These are phyloP conservation scores for Hypsopygia costalis DNA, from an alignment of 2,888 invertebrate species.

Conservation along the genomic window DNA sequence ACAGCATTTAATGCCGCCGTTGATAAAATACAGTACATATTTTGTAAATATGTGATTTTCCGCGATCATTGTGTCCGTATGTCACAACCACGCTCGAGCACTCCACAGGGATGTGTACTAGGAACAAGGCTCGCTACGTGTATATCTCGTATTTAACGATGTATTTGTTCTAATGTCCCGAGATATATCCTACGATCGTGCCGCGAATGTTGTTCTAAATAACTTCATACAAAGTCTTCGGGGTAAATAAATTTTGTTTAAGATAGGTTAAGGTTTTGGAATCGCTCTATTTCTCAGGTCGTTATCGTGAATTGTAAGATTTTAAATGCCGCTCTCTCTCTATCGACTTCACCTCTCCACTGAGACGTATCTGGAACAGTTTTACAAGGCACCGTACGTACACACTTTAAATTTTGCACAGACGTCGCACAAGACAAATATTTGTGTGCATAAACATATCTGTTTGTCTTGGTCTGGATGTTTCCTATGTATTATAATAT, in stretches of 20 bases:
- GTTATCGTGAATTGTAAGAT: no score
- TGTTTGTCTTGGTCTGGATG: no score
- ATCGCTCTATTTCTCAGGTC: not conserved
- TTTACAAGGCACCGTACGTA: no score
- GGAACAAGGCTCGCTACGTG: conserved; percentile 36
- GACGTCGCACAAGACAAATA: no score
- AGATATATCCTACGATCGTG: not conserved
- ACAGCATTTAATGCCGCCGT: no score
- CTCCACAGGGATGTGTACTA: conserved; percentile 31
- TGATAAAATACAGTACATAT: not conserved
- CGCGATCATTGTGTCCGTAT: conserved; percentile 18
- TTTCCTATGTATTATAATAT: no score
- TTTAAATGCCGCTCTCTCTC: no score
- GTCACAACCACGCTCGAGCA: conserved; percentile 23
- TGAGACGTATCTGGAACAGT: no score
- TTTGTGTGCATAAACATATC: no score
- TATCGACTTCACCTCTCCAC: no score
- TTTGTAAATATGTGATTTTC: no score
- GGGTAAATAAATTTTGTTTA: not conserved
- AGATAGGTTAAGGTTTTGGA: not conserved
- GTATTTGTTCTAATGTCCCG: conserved; percentile 46
- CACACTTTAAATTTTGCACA: no score
- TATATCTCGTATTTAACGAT: conserved; percentile 43
- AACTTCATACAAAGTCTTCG: not conserved
- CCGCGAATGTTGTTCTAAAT: not conserved